These are phyloP conservation scores for Sycophila sp. DNA, from an alignment of 1,140 invertebrate species.

Conservation along the genomic window DNA sequence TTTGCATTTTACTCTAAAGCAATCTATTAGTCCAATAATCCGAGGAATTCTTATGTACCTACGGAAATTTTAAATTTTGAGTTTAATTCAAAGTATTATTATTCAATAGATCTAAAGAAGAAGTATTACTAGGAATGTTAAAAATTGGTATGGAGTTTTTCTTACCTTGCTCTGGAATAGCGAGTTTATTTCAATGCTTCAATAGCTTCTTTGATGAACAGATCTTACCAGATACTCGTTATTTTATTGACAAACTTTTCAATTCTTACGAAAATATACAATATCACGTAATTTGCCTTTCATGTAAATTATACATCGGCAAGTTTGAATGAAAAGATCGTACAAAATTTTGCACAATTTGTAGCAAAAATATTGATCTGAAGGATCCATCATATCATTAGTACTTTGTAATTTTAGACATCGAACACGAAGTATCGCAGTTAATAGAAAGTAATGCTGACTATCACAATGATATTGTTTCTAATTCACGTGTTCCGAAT, in stretches of 20 bases:
- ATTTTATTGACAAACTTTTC: conserved; percentile 28
- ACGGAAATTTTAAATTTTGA: too few relatives aligned
- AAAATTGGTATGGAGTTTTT: background rate
- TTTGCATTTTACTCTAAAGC: too few relatives aligned
- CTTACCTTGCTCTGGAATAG: conserved; percentile 14
- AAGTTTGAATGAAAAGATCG: conserved; percentile 7
- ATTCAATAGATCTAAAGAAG: too few relatives aligned
- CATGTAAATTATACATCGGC: conserved; percentile 30
- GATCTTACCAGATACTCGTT: conserved; percentile 24
- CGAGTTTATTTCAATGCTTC: conserved; percentile 28
- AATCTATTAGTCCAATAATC: too few relatives aligned
- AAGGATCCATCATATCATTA: conserved; percentile 4
- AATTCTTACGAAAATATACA: background rate
- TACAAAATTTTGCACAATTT: conserved; percentile 3
- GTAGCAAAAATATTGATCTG: conserved; percentile 10
- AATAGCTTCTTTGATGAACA: conserved; percentile 26
- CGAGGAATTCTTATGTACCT: too few relatives aligned
- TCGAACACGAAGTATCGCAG: conserved; percentile 7
- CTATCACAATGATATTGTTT: conserved; percentile 26
- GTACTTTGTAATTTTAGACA: conserved; percentile 33
- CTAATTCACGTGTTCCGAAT: background rate
- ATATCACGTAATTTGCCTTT: conserved; percentile 23
- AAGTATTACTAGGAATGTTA: too few relatives aligned
- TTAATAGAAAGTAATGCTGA: conserved; percentile 15
- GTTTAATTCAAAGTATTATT: too few relatives aligned